Base-by-base conservation (phyloP, 2,797 vertebrate genomes). In the Zalophus californianus region DNA sequence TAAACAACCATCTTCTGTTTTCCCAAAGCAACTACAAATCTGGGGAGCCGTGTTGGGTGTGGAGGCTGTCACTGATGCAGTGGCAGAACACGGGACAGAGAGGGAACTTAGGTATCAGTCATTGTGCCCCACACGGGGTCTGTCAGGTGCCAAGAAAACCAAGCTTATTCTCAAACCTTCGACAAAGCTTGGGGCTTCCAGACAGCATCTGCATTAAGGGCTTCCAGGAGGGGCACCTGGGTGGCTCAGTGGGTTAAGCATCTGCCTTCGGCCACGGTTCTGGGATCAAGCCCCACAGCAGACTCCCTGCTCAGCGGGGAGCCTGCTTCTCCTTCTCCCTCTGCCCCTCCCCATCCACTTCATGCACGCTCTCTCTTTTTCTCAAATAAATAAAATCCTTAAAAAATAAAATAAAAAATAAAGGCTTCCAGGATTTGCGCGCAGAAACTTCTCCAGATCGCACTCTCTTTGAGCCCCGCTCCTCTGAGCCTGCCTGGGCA, bases 161-260 rank as follows among this genome's bases (percentile, higher is more conserved):
- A 96, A 87, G 64, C 85, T 87, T 92, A 73, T 96, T 20, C 78
- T 96, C 88, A 94, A 88, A 86, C 66, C 38, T 97, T 96, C 72
- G 80, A 56, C 83, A 88, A 94, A 97, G 58, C 62, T 56, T 52
- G 78, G 72, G 58, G 48, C 56, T 97, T 91, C 84, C 32, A 27
- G 90, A 93, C 58, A 77, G 80, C 75, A 66, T 93, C 79, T 97
- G 64, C 77, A 80, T 90, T 72, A 94, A 97, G 96, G 66, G 44
- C 50, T 96, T 94, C 85, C 64, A 83, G 68, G 77, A 70, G 66
- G 66, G 66, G 18, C 4, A 3, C n/a, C 66, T 21, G 16, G 66
- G n/a, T 21, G n/a, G n/a, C 66, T 35, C n/a, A 35, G 8, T 35
- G 1, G n/a, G n/a, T 68, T 68, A 5, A 68, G n/a, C 2, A 0